Evolutionary conservation across 2,113 vertebrate genomes (phyloP).

Genomic region (Lethenteron reissneri): DNA sequence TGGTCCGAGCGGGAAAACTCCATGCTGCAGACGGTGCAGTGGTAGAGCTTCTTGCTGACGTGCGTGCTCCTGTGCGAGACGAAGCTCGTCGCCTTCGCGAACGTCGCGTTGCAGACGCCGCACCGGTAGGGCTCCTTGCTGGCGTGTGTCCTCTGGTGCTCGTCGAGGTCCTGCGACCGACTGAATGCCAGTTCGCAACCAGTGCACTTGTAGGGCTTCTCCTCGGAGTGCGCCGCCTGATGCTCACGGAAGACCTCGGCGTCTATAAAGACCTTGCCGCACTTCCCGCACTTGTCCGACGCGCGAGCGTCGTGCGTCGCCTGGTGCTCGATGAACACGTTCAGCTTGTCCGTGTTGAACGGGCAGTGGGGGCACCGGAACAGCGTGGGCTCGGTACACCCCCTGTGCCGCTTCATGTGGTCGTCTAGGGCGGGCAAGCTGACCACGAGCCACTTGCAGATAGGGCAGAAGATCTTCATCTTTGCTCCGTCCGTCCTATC

Average conservation of each 20-base stretch:
- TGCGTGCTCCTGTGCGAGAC: background rate
- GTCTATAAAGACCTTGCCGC: too few species aligned
- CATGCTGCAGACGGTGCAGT: background rate
- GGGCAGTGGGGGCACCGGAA: too few species aligned
- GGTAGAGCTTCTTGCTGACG: background rate
- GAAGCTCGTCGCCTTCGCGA: background rate
- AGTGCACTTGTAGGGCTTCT: constrained; percentile 1
- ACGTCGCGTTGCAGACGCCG: background rate
- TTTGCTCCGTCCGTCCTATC: too few species aligned
- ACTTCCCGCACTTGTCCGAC: too few species aligned
- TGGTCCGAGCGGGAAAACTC: background rate
- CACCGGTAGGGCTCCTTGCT: constrained; percentile 1
- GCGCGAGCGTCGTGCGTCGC: too few species aligned
- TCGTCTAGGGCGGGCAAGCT: too few species aligned
- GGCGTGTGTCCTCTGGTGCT: background rate
- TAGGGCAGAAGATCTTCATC: too few species aligned
- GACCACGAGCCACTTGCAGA: too few species aligned
- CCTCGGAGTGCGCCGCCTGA: background rate
- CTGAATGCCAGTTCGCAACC: background rate
- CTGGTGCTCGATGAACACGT: too few species aligned
- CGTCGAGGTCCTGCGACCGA: constrained; percentile 3
- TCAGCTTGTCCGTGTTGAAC: too few species aligned
- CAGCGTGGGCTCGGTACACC: too few species aligned
- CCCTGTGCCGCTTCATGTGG: too few species aligned
- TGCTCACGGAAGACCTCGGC: background rate